Percentiles rank a stretch among this genome's conserved stretches.
These are phyloP conservation scores for Hippasteria phrygiana DNA, from an alignment of 53 echinoderm and acorn worm species.

Conservation along the genomic window DNA sequence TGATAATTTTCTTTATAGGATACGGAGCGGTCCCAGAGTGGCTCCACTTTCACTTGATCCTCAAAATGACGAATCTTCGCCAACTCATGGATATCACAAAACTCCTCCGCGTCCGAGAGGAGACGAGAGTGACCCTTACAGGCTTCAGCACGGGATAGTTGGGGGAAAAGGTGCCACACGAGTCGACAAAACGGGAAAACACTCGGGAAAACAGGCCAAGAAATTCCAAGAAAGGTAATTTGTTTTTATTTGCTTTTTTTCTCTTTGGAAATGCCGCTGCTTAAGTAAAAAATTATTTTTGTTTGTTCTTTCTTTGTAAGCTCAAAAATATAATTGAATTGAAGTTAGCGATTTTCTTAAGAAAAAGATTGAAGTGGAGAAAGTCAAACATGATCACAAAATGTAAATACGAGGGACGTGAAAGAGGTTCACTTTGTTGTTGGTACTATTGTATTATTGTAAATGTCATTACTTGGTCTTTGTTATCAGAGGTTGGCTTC, in stretches of 20 bases:
- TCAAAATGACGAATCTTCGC: neutral
- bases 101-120: neutral
- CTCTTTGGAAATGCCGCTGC: neutral
- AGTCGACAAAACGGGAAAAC: neutral
- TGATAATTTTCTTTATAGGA: neutral
- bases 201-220: neutral
- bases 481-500: neutral
- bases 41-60: neutral
- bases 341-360: too few relatives aligned
- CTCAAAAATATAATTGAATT: neutral
- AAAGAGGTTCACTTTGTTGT: neutral
- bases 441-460: neutral
- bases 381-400: too few relatives aligned
- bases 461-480: neutral
- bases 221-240: slow-evolving; percentile 18
- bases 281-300: neutral
- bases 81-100: neutral
- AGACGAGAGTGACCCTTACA: neutral
- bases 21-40: slow-evolving; percentile 20
- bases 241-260: neutral
- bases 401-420: neutral
- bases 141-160: neutral
- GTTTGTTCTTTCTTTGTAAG: neutral
- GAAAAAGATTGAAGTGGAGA: too few relatives aligned
- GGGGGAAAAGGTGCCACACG: too few relatives aligned